Percentiles rank a stretch among this genome's conserved stretches.
These are phyloP conservation scores for Enhydra lutris DNA, from an alignment of 2,113 vertebrate genomes.

Conservation along the genomic window DNA sequence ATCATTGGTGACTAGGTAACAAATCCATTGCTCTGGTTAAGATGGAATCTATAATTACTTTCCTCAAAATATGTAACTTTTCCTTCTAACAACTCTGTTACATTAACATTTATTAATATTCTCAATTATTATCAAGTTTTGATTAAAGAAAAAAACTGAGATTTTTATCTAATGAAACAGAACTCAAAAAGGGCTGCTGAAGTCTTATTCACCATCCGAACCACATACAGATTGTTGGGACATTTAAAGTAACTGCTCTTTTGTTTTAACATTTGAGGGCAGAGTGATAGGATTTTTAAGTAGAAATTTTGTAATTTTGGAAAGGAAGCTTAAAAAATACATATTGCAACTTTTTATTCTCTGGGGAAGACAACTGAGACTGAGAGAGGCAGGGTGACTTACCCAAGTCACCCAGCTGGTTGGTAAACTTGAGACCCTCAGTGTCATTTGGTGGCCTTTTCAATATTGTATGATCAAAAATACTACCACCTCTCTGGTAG, in stretches of 20 bases:
- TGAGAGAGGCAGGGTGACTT: not conserved
- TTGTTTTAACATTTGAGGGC: not conserved
- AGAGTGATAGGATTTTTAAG: not conserved
- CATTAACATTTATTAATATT: constrained; percentile 16
- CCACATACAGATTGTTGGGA: not conserved
- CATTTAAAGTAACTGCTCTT: not conserved
- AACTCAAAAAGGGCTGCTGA: not conserved
- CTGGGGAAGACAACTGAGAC: not conserved
- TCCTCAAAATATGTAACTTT: not conserved
- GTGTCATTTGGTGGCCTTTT: not conserved
- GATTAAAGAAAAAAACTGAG: not conserved
- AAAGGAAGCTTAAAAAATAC: not conserved
- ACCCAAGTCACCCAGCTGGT: not conserved
- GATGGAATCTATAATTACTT: not conserved
- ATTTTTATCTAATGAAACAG: not conserved
- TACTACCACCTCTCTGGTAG: not conserved
- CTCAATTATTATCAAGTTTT: not conserved
- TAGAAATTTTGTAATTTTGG: not conserved
- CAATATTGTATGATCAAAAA: not conserved
- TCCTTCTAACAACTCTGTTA: not conserved
- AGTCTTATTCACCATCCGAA: not conserved
- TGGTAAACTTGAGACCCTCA: not conserved
- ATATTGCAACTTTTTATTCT: not conserved
- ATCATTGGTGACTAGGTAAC: not conserved
- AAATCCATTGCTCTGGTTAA: not conserved